Base-by-base conservation (phyloP, 2,888 invertebrate species). In the Pandemis heparana region DNA sequence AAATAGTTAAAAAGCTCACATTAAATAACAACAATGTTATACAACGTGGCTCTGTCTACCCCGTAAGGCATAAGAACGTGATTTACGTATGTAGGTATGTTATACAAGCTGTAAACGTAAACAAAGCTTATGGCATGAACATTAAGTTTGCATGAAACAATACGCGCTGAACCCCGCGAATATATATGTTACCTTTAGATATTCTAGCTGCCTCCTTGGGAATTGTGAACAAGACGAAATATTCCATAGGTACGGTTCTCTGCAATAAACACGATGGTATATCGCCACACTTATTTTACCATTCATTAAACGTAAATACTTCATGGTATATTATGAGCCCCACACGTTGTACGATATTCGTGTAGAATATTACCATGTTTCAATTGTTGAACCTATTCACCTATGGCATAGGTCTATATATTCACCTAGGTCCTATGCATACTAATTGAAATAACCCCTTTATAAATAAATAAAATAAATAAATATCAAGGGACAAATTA, bases 91-190 rank as follows among this genome's bases (percentile, higher is more conserved):
- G 2, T 32, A 32, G 2, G 23, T 32, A 70, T 63, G 38, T 16
- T 18, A 62, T 18, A 14, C 38, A 46, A 65, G 38, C 32, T 38
- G 41, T 32, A 46, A n/a, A 53, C 69, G 60, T 65, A 69, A 74
- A 74, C 60, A 74, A 70, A 74, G 60, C 64, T 70, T 65, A 74
- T 65, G 65, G 70, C 64, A 70, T 60, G 59, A 70, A 41, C 74
- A 74, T 74, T 74, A 74, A 65, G 51, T 61, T 74, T 74, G 70
- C 70, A 74, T 70, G 53, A 18, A 74, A 74, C 74, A 74, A 74
- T 74, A 74, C 70, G 60, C 64, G 48, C 14, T 41, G 59, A 56
- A 56, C 41, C 56, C 67, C 59, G 56, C 51, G 60, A 23, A 64
- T 18, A 74, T 18, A 74, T 69, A 74, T 69, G 69, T 74, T 74